Percentiles rank a stretch among this genome's conserved stretches.
Evolutionary conservation across 2,888 invertebrate species (phyloP).

Genomic region (Alviniconcha strummeri): DNA sequence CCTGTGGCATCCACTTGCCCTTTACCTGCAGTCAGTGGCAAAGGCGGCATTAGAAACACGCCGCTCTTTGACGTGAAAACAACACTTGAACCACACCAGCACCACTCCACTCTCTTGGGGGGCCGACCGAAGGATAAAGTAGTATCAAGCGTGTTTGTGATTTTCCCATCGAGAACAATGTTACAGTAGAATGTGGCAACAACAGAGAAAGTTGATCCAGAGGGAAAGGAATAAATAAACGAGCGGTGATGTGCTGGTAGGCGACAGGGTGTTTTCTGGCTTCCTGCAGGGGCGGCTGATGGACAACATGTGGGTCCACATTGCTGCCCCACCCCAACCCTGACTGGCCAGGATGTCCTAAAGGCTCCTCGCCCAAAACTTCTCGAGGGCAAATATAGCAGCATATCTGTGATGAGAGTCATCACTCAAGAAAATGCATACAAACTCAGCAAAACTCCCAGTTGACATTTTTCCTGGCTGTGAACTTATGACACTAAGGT

Average conservation of each 20-base stretch:
- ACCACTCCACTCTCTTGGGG: background rate
- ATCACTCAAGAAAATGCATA: too few relatives aligned
- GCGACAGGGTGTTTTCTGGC: background rate
- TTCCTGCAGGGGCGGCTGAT: background rate
- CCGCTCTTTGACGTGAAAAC: background rate
- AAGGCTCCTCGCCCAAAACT: too few relatives aligned
- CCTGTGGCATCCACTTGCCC: too few relatives aligned
- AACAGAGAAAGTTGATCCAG: slow-evolving; percentile 8
- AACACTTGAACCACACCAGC: slow-evolving; percentile 5
- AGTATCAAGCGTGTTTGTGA: slow-evolving; percentile 20
- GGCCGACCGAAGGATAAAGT: background rate
- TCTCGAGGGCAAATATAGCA: too few relatives aligned
- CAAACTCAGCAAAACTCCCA: too few relatives aligned
- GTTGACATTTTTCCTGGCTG: too few relatives aligned
- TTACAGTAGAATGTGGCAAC: slow-evolving; percentile 26
- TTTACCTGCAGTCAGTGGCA: too few relatives aligned
- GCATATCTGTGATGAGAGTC: too few relatives aligned
- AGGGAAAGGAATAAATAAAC: slow-evolving; percentile 20
- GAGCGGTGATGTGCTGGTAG: slow-evolving; percentile 1
- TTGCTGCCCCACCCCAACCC: background rate
- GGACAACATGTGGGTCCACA: background rate
- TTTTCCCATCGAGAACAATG: slow-evolving; percentile 17
- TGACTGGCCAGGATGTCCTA: too few relatives aligned
- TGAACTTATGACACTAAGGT: too few relatives aligned
- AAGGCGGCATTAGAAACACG: too few relatives aligned